These are phyloP conservation scores for Henicopernis longicauda DNA, from an alignment of 2,113 vertebrate genomes.

Conservation along the genomic window DNA sequence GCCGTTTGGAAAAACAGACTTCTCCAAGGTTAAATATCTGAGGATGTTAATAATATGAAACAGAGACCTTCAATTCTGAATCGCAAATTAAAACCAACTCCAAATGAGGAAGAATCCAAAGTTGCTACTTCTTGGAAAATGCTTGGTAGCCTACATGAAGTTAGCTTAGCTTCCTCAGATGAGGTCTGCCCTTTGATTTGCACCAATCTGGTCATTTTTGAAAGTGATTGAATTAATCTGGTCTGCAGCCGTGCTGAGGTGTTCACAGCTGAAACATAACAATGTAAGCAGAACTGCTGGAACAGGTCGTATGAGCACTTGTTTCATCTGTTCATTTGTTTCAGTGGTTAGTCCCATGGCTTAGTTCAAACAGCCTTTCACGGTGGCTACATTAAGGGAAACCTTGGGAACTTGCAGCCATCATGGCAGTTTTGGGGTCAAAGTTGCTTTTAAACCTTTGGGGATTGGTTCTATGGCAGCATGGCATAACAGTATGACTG, in stretches of 20 bases:
- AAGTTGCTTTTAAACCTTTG: neutral
- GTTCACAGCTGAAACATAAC: neutral
- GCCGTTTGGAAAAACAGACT: neutral
- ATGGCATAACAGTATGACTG: neutral
- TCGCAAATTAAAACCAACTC: neutral
- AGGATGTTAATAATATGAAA: neutral
- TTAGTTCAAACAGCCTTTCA: neutral
- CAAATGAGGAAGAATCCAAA: neutral
- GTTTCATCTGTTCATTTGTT: neutral
- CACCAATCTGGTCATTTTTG: neutral
- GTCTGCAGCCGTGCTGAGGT: neutral
- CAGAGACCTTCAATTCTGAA: neutral
- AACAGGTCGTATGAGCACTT: neutral
- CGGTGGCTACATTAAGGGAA: neutral
- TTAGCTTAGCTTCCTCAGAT: neutral
- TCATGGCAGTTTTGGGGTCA: neutral
- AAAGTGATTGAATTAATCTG: neutral
- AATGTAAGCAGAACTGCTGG: neutral
- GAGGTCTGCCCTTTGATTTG: neutral
- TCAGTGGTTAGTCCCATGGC: neutral
- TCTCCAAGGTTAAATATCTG: neutral
- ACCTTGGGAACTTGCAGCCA: neutral
- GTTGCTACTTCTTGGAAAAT: neutral
- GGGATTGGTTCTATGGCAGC: neutral
- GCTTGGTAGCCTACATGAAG: neutral